These are phyloP conservation scores for Sebastes aleutianus DNA, from an alignment of 2,797 vertebrate genomes.

Conservation along the genomic window DNA sequence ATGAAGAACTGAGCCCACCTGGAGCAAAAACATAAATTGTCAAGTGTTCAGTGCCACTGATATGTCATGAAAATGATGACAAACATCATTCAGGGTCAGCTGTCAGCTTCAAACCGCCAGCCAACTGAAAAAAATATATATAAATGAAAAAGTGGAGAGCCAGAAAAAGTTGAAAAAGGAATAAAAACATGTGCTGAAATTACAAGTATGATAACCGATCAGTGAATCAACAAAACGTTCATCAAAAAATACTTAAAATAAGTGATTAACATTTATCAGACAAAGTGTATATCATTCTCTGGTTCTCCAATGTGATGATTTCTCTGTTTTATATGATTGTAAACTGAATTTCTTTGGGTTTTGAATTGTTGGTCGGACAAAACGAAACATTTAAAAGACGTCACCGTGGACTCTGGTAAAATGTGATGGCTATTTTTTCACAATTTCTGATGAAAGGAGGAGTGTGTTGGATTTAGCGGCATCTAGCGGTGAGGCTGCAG, in stretches of 20 bases:
- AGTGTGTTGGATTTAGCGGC: no score
- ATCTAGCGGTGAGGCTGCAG: no score
- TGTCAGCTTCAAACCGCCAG: background rate
- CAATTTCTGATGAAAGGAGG: background rate
- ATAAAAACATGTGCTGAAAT: background rate
- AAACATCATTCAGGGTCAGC: background rate
- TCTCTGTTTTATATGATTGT: background rate
- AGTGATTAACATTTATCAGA: background rate
- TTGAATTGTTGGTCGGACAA: background rate
- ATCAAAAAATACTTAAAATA: background rate
- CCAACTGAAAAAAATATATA: background rate
- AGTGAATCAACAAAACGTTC: background rate
- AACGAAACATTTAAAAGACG: background rate
- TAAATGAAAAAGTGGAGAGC: background rate
- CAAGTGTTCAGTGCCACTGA: background rate
- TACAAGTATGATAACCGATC: background rate
- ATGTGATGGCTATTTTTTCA: background rate
- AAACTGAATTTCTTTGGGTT: background rate
- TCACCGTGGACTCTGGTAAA: background rate
- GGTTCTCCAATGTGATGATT: background rate
- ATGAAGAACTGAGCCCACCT: conserved; percentile 99
- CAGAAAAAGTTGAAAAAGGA: background rate
- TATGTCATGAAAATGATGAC: background rate
- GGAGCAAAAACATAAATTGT: conserved; percentile 34
- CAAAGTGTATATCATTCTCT: background rate